Conservation (phyloP, 2,113 vertebrate genomes). For the Gasterosteus nipponicus region DNA sequence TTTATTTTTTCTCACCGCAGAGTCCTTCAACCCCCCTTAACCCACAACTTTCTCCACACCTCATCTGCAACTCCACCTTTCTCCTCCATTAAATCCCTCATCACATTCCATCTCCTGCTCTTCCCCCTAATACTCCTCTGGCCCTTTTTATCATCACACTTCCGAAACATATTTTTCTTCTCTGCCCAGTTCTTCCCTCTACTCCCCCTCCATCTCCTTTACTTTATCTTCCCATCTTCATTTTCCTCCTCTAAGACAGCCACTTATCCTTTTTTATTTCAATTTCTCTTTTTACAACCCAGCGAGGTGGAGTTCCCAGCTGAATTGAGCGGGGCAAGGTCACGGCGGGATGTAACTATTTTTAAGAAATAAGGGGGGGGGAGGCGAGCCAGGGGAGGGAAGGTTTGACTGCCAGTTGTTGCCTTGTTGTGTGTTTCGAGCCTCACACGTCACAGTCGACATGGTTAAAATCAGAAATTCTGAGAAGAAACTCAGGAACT, state of each 20-base stretch:
- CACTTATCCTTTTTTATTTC: constrained; percentile 37
- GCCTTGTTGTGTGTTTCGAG: constrained; percentile 12
- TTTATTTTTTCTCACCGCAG: background rate
- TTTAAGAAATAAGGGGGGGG: constrained; percentile 9
- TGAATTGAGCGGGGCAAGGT: constrained; percentile 45
- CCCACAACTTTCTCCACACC: background rate
- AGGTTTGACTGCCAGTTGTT: constrained; percentile 33
- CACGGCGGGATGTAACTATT: constrained; percentile 27
- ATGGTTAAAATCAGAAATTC: background rate
- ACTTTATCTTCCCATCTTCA: background rate
- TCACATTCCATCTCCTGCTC: no score
- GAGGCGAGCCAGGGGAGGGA: background rate
- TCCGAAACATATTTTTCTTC: background rate
- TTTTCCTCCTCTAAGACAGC: constrained; percentile 24
- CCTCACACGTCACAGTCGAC: constrained; percentile 15
- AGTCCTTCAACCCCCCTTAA: background rate
- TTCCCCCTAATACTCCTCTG: background rate
- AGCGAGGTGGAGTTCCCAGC: background rate
- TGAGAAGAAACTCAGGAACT: no score
- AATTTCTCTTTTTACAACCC: constrained; percentile 42
- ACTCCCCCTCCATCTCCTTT: background rate
- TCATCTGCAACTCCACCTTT: background rate
- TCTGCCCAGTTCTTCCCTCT: background rate
- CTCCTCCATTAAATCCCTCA: background rate
- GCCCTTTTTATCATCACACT: background rate